Evolutionary conservation across 2,113 vertebrate genomes (phyloP).

Genomic region (Psettodes erumei): DNA sequence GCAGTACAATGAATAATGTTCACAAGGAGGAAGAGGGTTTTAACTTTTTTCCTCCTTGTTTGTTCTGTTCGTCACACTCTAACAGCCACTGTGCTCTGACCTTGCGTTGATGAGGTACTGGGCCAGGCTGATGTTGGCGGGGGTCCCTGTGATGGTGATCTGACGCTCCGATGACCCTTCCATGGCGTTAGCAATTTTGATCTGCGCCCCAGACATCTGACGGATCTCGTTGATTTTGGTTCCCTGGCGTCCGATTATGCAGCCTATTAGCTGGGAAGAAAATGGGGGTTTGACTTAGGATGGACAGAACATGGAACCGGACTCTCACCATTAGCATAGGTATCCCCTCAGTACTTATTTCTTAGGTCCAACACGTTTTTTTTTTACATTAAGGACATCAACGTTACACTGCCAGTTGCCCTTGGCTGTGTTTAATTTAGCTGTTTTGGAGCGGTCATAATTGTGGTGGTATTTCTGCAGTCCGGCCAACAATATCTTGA

Average conservation of each 20-base stretch:
- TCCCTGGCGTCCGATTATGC: conserved; percentile 99
- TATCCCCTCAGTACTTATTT: too few species aligned
- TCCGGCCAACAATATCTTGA: too few species aligned
- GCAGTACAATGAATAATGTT: background rate
- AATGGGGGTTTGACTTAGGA: conserved; percentile 74
- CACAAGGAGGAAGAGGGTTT: background rate
- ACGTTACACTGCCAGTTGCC: conserved; percentile 10
- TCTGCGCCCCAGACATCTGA: conserved; percentile 99
- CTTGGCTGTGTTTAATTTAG: background rate
- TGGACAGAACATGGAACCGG: conserved; percentile 12
- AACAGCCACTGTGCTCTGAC: conserved; percentile 70
- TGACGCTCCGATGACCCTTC: conserved; percentile 98
- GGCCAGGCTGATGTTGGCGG: conserved; percentile 98
- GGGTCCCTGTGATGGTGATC: conserved; percentile 98
- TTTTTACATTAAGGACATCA: conserved; percentile 42
- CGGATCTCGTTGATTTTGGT: conserved; percentile 99
- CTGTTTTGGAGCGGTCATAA: background rate
- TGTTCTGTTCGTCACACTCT: background rate
- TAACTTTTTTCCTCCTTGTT: background rate
- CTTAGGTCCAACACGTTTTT: conserved; percentile 37
- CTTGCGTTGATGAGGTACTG: conserved; percentile 99
- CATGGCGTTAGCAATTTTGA: conserved; percentile 98
- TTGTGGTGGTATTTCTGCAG: background rate
- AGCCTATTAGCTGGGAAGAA: conserved; percentile 98
- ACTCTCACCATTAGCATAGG: too few species aligned